Evolutionary conservation across 2,888 invertebrate species (phyloP).

Genomic region (Andrena bicolor): DNA sequence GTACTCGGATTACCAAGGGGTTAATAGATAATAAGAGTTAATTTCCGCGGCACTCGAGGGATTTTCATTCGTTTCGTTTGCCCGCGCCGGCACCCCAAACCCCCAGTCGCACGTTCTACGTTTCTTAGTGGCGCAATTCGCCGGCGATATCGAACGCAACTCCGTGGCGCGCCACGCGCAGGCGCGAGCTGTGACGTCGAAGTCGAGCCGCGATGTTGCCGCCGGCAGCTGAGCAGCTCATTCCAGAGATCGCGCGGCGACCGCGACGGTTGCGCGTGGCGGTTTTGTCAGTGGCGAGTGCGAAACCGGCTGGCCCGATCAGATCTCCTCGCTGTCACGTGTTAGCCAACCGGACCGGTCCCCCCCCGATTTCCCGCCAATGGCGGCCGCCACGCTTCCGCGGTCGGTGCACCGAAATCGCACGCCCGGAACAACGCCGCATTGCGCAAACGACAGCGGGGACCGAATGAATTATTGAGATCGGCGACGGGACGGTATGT

Average conservation of each 20-base stretch:
- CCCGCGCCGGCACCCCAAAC: slow-evolving; percentile 2
- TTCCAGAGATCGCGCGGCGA: slow-evolving; percentile 23
- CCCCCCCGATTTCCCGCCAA: slow-evolving; percentile 33
- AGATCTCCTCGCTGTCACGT: slow-evolving; percentile 28
- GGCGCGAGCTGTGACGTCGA: slow-evolving; percentile 17
- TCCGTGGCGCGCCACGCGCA: slow-evolving; percentile 28
- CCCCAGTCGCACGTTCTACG: neutral
- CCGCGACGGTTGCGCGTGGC: slow-evolving; percentile 16
- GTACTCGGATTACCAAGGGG: neutral
- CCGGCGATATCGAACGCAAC: slow-evolving; percentile 58
- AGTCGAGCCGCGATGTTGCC: neutral
- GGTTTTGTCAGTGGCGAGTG: neutral
- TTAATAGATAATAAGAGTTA: slow-evolving; percentile 3
- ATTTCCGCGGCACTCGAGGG: neutral
- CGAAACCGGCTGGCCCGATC: neutral
- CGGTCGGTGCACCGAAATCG: neutral
- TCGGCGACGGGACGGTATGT: slow-evolving; percentile 32
- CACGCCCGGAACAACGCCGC: slow-evolving; percentile 18
- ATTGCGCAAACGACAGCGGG: slow-evolving; percentile 47
- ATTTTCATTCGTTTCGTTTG: slow-evolving; percentile 18
- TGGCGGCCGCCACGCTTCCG: neutral
- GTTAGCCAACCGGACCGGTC: neutral
- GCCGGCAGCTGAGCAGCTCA: slow-evolving; percentile 11
- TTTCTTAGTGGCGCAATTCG: slow-evolving; percentile 41
- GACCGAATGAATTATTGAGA: slow-evolving; percentile 34